Conservation (phyloP, 2,888 invertebrate genomes). For the Frankliniella fusca region DNA sequence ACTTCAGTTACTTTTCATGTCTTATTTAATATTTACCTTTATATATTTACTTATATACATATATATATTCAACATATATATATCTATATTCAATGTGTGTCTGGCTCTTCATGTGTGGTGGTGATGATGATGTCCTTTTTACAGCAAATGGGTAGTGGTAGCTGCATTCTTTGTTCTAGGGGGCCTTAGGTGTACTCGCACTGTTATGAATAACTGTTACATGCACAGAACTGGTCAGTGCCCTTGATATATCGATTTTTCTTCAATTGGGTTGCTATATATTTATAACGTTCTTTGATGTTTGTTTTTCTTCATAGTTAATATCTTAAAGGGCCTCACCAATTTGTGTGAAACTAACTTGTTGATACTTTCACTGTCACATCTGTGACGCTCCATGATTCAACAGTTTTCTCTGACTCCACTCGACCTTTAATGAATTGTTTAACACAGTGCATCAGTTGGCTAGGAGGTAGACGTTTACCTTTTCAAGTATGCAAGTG, state of each 20-base stretch:
- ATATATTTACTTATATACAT: constrained; percentile 3
- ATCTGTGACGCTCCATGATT: neutral
- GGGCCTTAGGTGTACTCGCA: constrained; percentile 31
- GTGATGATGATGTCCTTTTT: constrained; percentile 23
- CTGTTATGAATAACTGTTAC: constrained; percentile 28
- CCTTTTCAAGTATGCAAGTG: constrained; percentile 1
- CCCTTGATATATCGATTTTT: constrained; percentile 10
- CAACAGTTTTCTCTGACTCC: neutral
- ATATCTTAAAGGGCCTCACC: constrained; percentile 17
- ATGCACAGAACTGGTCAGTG: constrained; percentile 9
- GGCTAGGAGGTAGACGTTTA: neutral
- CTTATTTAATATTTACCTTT: constrained; percentile 15
- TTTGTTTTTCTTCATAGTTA: constrained; percentile 18
- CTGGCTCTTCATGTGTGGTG: constrained; percentile 24
- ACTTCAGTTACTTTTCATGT: constrained; percentile 21
- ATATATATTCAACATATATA: constrained; percentile 18
- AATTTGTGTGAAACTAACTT: neutral
- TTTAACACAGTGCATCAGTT: constrained; percentile 14
- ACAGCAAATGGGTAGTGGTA: constrained; percentile 21
- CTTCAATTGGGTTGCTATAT: neutral
- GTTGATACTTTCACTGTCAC: constrained; percentile 3
- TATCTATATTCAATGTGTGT: constrained; percentile 18
- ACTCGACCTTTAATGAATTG: constrained; percentile 11
- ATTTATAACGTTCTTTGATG: constrained; percentile 9
- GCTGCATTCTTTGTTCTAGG: constrained; percentile 11